Conservation (phyloP, 1,140 invertebrate genomes). For the Bilobella aurantiaca region DNA sequence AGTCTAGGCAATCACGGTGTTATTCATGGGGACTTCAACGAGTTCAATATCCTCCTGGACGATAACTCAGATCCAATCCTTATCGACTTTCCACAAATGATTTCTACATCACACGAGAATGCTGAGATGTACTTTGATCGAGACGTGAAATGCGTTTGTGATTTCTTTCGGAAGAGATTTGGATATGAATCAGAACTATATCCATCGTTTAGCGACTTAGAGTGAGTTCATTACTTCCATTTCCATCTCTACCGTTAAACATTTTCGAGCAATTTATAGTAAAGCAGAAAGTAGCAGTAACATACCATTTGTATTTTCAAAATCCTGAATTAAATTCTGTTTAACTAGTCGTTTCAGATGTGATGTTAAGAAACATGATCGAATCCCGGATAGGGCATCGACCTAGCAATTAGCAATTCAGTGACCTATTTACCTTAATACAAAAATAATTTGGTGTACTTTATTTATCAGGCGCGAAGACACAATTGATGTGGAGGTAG, state of each 20-base stretch:
- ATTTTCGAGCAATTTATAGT: no score
- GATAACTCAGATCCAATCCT: slow-evolving; percentile 66
- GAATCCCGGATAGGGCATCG: no score
- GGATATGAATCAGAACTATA: slow-evolving; percentile 78
- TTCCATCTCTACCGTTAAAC: no score
- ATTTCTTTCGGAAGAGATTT: slow-evolving; percentile 87
- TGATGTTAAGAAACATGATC: no score
- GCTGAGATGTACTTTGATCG: slow-evolving; percentile 88
- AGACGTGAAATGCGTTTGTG: slow-evolving; percentile 84
- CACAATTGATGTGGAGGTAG: slow-evolving; percentile 74
- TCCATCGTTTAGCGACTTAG: slow-evolving; percentile 73
- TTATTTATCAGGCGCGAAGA: slow-evolving; percentile 55
- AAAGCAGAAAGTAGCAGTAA: no score
- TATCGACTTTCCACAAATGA: slow-evolving; percentile 99
- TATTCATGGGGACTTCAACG: slow-evolving; percentile 98
- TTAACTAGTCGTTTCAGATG: no score
- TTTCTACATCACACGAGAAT: slow-evolving; percentile 84
- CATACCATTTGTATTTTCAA: no score
- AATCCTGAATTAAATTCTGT: no score
- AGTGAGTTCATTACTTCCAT: slow-evolving; percentile 40
- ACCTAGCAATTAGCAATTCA: no score
- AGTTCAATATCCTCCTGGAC: slow-evolving; percentile 93
- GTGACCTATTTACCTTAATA: no score
- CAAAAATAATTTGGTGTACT: no score
- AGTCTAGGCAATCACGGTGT: slow-evolving; percentile 84